phyloP scores from a whole-genome alignment of 2,888 invertebrate species.

The Drosophila melanosoma region DNA sequence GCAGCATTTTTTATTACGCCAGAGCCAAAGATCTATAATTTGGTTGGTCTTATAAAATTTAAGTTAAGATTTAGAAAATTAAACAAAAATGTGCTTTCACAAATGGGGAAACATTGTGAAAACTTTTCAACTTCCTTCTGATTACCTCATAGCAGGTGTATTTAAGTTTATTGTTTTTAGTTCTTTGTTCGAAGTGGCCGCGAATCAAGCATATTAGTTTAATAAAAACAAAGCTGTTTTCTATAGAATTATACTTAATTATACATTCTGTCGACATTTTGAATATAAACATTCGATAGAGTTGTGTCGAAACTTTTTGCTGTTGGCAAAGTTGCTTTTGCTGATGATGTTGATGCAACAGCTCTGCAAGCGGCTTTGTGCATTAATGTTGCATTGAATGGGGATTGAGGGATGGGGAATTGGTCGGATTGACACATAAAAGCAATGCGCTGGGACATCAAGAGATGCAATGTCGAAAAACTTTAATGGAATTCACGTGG shows the following conservation, averaged over 20 bases:
- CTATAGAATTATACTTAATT: neutral
- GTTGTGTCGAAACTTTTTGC: slow-evolving; percentile 37
- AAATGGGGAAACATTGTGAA: neutral
- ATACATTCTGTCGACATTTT: neutral
- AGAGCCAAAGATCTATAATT: neutral
- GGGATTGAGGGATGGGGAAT: neutral
- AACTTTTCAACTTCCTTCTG: neutral
- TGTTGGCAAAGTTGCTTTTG: slow-evolving; percentile 35
- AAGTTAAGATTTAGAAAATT: neutral
- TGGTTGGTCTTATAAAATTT: neutral
- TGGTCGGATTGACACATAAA: slow-evolving; percentile 12
- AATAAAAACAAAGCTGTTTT: neutral
- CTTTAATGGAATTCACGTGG: slow-evolving; percentile 69
- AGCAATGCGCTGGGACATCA: slow-evolving; percentile 33
- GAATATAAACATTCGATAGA: slow-evolving; percentile 2
- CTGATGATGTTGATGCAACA: slow-evolving; percentile 23
- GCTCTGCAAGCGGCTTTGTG: slow-evolving; percentile 40
- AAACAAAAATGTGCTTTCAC: neutral
- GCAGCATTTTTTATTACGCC: neutral
- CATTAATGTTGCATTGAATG: slow-evolving; percentile 26
- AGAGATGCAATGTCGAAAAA: slow-evolving; percentile 60
- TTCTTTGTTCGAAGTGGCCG: neutral
- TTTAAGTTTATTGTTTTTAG: neutral
- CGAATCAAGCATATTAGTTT: neutral
- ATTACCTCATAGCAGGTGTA: neutral